Base-by-base conservation (phyloP, 2,797 vertebrate genomes). In the Falco peregrinus region DNA sequence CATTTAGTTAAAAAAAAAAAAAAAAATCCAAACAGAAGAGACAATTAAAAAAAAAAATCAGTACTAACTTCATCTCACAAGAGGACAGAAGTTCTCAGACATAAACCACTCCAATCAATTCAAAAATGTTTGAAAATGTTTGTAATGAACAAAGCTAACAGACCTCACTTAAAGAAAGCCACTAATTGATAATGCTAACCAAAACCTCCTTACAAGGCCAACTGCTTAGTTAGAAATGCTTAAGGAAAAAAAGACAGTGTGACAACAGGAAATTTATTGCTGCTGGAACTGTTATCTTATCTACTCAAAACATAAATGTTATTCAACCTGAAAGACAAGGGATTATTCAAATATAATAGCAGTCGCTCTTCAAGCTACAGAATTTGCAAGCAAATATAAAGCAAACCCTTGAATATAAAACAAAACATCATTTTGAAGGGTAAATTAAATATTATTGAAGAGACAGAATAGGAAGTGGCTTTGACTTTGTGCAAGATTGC, bases 11-110 rank as follows among this genome's bases (percentile, higher is more conserved):
- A 61, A 19, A 22, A 33, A 31, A 50, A 33, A 31, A 50, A 56
- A 10, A 48, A n/a, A 33, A 63, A 25, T 24, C 24, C 15, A 75
- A 82, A 47, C 47, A 87, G 74, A 81, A 53, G n/a, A 86, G 33
- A 16, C 29, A 4, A 8, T 26, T 35, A 15, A 48, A 61, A 71
- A 75, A 74, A 82, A 22, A 22, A 18, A 11, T 9, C 50, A 80
- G 29, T 18, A 25, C 43, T 87, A 74, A 80, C 35, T 81, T 39
- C 25, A 41, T 70, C 20, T 83, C 29, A 37, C 33, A 60, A 48
- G 85, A 89, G 79, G 60, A 37, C 33, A 82, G 53, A 87, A 90
- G 51, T 97, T 97, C 97, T 97, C 85, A 94, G 95, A 60, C 91
- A 75, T 13, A 75, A 90, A 95, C 28, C 54, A 48, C 88, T 33